Evolutionary conservation across 2,113 vertebrate species (phyloP).

Genomic region (Callithrix jacchus): DNA sequence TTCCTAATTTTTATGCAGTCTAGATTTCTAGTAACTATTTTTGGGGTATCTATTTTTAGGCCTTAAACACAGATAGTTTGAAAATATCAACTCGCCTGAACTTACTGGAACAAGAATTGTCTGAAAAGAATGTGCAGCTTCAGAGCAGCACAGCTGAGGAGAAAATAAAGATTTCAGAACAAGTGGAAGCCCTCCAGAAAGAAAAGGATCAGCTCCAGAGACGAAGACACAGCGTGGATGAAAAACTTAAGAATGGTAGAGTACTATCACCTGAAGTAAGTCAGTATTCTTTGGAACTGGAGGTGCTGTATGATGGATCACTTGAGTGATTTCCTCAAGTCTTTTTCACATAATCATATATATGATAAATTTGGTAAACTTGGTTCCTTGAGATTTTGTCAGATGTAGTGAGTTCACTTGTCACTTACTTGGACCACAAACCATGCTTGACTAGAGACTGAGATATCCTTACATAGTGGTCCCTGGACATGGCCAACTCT

Average conservation of each 20-base stretch:
- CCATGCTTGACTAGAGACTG: neutral
- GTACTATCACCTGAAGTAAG: slow-evolving; percentile 89
- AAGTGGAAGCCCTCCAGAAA: slow-evolving; percentile 84
- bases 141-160: slow-evolving; percentile 81
- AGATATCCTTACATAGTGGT: neutral
- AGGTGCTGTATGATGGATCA: slow-evolving; percentile 59
- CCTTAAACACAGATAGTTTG: slow-evolving; percentile 88
- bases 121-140: slow-evolving; percentile 82
- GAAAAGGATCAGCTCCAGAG: slow-evolving; percentile 87
- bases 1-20: neutral
- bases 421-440: neutral
- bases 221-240: slow-evolving; percentile 86
- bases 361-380: slow-evolving; percentile 33
- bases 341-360: slow-evolving; percentile 60
- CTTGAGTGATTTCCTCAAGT: neutral
- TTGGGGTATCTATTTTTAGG: slow-evolving; percentile 77
- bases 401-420: slow-evolving; percentile 3
- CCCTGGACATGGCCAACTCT: neutral
- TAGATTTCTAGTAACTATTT: slow-evolving; percentile 47
- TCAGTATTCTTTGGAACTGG: slow-evolving; percentile 69
- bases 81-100: slow-evolving; percentile 86
- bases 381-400: slow-evolving; percentile 58
- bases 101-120: slow-evolving; percentile 88
- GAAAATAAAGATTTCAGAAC: slow-evolving; percentile 80
- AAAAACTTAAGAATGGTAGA: slow-evolving; percentile 87